phyloP scores from a whole-genome alignment of 2,888 invertebrate genomes.

The Mamestra brassicae region DNA sequence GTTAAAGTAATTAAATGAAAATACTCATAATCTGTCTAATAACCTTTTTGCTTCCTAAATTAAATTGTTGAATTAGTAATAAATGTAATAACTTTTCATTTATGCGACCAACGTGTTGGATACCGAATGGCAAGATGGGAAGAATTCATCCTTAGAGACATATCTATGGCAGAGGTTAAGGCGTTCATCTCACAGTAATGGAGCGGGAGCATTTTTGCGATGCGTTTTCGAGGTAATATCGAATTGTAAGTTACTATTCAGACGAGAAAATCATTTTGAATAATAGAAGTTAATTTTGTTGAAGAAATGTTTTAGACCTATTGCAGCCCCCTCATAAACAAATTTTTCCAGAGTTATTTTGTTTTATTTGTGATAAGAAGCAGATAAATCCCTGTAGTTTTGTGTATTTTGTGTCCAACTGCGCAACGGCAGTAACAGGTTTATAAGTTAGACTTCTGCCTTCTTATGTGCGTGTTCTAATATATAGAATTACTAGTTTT shows the following conservation, averaged over 20 bases:
- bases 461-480: too few species aligned
- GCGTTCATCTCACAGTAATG: not conserved
- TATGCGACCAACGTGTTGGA: not conserved
- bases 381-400: too few species aligned
- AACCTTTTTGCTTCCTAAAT: conserved; percentile 17
- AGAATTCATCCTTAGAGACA: conserved; percentile 8
- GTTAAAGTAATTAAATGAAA: conserved; percentile 33
- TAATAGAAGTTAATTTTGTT: not conserved
- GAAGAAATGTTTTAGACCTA: not conserved
- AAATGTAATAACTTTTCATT: not conserved
- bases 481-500: too few species aligned
- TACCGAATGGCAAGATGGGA: not conserved
- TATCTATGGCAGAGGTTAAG: not conserved
- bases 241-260: not conserved
- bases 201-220: not conserved
- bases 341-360: not conserved
- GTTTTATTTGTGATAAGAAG: not conserved
- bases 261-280: not conserved
- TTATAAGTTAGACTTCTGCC: too few species aligned
- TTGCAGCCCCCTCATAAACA: not conserved
- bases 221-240: too few species aligned
- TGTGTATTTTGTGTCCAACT: too few species aligned
- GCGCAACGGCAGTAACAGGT: too few species aligned
- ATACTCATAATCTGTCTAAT: conserved; percentile 12
- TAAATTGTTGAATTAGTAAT: conserved; percentile 2